Conservation (phyloP, 2,113 vertebrate species). For the Clarias macrocephalus region DNA sequence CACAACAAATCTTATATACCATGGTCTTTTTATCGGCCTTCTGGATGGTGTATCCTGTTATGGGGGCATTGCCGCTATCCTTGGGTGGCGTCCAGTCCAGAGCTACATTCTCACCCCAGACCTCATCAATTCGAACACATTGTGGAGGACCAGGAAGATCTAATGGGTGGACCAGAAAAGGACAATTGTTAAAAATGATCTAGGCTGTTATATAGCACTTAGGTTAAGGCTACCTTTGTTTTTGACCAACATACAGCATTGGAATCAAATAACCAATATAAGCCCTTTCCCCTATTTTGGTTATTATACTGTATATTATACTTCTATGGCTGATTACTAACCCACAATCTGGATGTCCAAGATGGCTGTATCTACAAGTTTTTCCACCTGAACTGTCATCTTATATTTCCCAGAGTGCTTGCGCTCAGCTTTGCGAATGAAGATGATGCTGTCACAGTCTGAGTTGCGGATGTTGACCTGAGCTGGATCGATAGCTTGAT, state of each 20-base stretch:
- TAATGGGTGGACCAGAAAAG: conserved; percentile 52
- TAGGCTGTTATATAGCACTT: background rate
- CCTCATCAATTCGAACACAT: conserved; percentile 85
- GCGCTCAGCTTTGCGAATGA: conserved; percentile 93
- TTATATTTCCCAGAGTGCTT: conserved; percentile 93
- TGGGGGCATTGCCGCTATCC: conserved; percentile 89
- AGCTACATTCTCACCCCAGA: conserved; percentile 94
- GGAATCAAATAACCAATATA: background rate
- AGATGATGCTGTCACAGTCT: conserved; percentile 93
- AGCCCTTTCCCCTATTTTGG: background rate
- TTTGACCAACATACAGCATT: background rate
- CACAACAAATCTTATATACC: conserved; percentile 66
- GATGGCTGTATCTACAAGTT: conserved; percentile 79
- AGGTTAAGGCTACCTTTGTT: background rate
- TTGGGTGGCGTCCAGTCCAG: conserved; percentile 90
- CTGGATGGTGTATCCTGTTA: conserved; percentile 96
- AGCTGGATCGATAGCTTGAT: conserved; percentile 81
- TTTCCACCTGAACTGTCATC: conserved; percentile 91
- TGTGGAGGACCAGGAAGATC: conserved; percentile 92
- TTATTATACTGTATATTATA: background rate
- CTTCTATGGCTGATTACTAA: conserved; percentile 62
- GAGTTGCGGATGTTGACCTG: conserved; percentile 94
- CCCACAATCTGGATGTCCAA: conserved; percentile 94
- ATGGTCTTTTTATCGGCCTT: conserved; percentile 99
- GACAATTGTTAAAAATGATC: background rate